A percentile compares a stretch with the other conserved stretches of the same genome.
Conservation (phyloP, 1,140 invertebrate species). For the Philaenus spumarius region DNA sequence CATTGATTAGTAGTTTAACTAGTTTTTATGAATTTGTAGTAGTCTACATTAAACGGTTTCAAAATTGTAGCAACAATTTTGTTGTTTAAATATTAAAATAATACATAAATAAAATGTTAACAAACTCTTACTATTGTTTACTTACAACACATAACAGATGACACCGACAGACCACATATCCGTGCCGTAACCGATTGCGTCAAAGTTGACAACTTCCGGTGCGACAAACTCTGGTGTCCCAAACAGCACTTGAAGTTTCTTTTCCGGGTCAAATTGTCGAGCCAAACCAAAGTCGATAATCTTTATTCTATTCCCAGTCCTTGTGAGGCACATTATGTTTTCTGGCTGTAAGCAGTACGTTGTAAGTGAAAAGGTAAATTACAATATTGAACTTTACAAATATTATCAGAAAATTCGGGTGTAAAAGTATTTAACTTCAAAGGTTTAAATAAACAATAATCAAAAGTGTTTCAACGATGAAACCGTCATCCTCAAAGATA, state of each 20-base stretch:
- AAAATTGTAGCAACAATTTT: too few relatives aligned
- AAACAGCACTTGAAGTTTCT: constrained; percentile 88
- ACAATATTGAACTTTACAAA: not conserved
- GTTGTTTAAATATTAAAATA: too few relatives aligned
- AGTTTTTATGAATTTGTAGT: too few relatives aligned
- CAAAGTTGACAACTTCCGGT: constrained; percentile 97
- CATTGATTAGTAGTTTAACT: too few relatives aligned
- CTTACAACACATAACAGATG: constrained; percentile 97
- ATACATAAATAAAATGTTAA: too few relatives aligned
- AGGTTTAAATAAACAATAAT: not conserved
- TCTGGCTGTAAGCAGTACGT: constrained; percentile 63
- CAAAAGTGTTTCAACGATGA: too few relatives aligned
- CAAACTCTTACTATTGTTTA: too few relatives aligned
- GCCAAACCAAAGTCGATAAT: constrained; percentile 97
- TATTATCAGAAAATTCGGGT: not conserved
- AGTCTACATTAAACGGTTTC: too few relatives aligned
- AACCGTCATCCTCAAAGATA: too few relatives aligned
- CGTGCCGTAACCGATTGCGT: constrained; percentile 87
- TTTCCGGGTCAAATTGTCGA: constrained; percentile 81
- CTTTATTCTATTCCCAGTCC: constrained; percentile 93
- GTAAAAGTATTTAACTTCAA: not conserved
- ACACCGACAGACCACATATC: constrained; percentile 99
- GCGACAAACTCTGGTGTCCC: constrained; percentile 99
- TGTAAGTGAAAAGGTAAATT: not conserved
- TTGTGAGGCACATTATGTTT: constrained; percentile 93